phyloP scores from a whole-genome alignment of 2,113 vertebrate species.

The Platycercus adscitus region DNA sequence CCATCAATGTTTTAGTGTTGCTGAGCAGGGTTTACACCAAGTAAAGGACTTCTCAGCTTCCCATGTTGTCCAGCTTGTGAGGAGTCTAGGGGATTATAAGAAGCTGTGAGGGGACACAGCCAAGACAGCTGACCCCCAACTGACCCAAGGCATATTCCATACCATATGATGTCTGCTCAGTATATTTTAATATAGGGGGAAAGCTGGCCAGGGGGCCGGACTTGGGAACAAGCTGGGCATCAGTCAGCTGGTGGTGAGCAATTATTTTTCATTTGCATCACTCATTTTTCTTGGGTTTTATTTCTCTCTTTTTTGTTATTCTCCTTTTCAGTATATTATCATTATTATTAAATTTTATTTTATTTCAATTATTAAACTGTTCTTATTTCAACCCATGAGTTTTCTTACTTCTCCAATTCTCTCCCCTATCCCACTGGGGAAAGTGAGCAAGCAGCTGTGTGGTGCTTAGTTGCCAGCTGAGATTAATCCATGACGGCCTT shows the following conservation, averaged over 20 bases:
- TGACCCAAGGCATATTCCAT: neutral
- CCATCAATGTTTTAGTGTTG: neutral
- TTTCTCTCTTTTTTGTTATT: neutral
- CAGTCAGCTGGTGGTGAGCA: neutral
- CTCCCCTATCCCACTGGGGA: neutral
- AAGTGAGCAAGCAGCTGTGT: neutral
- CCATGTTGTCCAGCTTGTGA: neutral
- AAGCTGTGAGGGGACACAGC: neutral
- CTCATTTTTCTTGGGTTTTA: neutral
- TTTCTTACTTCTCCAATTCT: neutral
- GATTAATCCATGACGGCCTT: neutral
- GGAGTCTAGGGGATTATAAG: neutral
- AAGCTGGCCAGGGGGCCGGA: neutral
- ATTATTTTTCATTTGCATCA: neutral
- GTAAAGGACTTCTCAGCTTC: neutral
- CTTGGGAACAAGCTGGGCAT: neutral
- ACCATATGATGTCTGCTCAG: neutral
- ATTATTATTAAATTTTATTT: neutral
- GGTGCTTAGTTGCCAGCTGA: neutral
- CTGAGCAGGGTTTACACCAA: neutral
- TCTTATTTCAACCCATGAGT: neutral
- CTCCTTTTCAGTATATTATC: neutral
- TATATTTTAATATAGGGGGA: neutral
- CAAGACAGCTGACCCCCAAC: neutral
- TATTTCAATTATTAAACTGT: neutral